Percentiles rank a stretch among this genome's conserved stretches.
These are phyloP conservation scores for Adelognathus sp. DNA, from an alignment of 2,888 invertebrate genomes.

Conservation along the genomic window DNA sequence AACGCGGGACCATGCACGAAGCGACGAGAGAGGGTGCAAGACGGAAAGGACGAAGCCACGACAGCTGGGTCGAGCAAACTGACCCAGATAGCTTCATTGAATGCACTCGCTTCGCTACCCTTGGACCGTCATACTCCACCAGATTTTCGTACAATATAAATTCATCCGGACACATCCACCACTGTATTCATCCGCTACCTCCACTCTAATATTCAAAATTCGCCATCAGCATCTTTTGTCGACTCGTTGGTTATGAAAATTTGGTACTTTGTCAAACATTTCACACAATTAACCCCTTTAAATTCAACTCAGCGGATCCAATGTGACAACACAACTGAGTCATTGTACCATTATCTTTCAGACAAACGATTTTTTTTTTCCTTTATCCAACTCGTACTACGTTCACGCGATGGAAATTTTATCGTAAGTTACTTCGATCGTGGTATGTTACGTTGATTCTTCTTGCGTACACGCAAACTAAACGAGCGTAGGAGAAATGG, in stretches of 20 bases:
- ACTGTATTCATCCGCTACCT: neutral
- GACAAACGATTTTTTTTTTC: too few species aligned
- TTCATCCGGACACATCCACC: slow-evolving; percentile 42
- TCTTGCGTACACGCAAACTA: too few species aligned
- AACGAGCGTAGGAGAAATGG: too few species aligned
- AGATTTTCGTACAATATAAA: slow-evolving; percentile 49
- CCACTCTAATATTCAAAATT: neutral
- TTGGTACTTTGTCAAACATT: neutral
- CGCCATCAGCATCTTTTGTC: neutral
- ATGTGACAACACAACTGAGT: too few species aligned
- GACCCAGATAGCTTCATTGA: slow-evolving; percentile 76
- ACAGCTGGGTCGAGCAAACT: slow-evolving; percentile 74
- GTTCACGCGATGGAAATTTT: too few species aligned
- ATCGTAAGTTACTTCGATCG: too few species aligned
- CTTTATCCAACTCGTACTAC: too few species aligned
- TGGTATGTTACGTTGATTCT: too few species aligned
- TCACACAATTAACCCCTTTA: neutral
- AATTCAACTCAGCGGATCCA: too few species aligned
- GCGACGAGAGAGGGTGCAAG: slow-evolving; percentile 11
- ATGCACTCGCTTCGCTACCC: slow-evolving; percentile 67
- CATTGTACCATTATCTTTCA: too few species aligned
- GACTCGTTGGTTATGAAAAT: neutral
- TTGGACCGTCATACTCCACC: slow-evolving; percentile 36
- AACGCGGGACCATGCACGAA: slow-evolving; percentile 35
- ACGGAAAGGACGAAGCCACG: slow-evolving; percentile 53